Base-by-base conservation (phyloP, 53 echinoderm and acorn worm genomes). In the Echinarachnius parma region DNA sequence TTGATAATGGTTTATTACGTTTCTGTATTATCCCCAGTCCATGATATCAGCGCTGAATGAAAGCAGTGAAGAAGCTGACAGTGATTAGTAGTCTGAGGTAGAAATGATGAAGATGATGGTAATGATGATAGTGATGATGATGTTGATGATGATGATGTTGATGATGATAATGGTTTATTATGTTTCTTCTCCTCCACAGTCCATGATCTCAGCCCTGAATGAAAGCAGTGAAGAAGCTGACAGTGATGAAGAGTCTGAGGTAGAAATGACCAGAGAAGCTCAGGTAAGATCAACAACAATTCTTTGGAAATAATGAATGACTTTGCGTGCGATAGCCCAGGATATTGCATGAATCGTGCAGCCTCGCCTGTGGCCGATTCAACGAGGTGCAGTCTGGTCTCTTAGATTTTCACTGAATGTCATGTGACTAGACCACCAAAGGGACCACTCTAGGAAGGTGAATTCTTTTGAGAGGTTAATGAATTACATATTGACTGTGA, bases 251-350 rank as follows among this genome's bases (percentile, higher is more conserved):
- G 96, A 96, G 26, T 46, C 80, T 22, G 81, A 81, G 34, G 65
- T 87, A 46, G 90, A 96, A 53, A 81, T 61, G 36, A 95, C 90
- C n/a, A 91, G 85, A 63, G 96, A 96, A 57, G 96, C 96, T 10
- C 87, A 96, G 96, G 96, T 96, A 48, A 58, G 80, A 59, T n/a
- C n/a, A n/a, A n/a, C n/a, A n/a, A n/a, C n/a, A n/a, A n/a, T n/a
- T n/a, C n/a, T n/a, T n/a, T n/a, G n/a, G n/a, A n/a, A n/a, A n/a
- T n/a, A n/a, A n/a, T n/a, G n/a, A n/a, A n/a, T n/a, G n/a, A n/a
- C n/a, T n/a, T n/a, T n/a, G n/a, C n/a, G n/a, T n/a, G n/a, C n/a
- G n/a, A n/a, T n/a, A n/a, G n/a, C n/a, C n/a, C n/a, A n/a, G n/a
- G n/a, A n/a, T n/a, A n/a, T n/a, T n/a, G n/a, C n/a, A n/a, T n/a